Evolutionary conservation across 2,888 invertebrate species (phyloP).

Genomic region (Drosophila rubida): DNA sequence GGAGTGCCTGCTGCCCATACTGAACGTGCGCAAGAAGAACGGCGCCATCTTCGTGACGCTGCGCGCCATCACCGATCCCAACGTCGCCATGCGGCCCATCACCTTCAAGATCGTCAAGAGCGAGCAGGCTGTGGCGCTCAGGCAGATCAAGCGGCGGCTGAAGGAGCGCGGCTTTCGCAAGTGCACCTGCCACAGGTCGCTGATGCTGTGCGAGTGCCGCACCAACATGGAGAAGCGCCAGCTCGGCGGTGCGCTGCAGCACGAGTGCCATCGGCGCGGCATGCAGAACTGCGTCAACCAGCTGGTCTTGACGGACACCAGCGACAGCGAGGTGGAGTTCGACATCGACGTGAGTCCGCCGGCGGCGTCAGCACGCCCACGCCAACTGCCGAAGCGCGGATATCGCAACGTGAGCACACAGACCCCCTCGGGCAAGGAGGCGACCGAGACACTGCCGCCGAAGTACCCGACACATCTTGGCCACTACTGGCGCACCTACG

Average conservation of each 20-base stretch:
- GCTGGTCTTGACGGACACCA: conserved; percentile 81
- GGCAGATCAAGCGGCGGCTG: conserved; percentile 86
- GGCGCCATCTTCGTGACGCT: conserved; percentile 89
- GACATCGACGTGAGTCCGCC: conserved; percentile 90
- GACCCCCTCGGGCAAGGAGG: conserved; percentile 86
- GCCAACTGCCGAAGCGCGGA: conserved; percentile 83
- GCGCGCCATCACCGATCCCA: conserved; percentile 87
- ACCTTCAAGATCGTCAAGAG: conserved; percentile 89
- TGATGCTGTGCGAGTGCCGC: conserved; percentile 81
- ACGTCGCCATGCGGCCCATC: conserved; percentile 88
- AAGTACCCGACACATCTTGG: conserved; percentile 59
- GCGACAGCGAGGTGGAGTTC: conserved; percentile 87
- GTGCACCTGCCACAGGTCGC: conserved; percentile 86
- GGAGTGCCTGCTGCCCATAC: conserved; percentile 84
- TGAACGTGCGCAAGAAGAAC: conserved; percentile 88
- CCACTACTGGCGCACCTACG: conserved; percentile 72
- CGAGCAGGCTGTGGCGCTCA: conserved; percentile 85
- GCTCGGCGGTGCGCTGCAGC: conserved; percentile 85
- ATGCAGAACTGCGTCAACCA: conserved; percentile 69
- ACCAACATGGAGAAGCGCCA: conserved; percentile 83
- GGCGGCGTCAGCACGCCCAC: conserved; percentile 87
- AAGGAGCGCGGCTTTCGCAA: conserved; percentile 86
- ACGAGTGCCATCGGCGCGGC: conserved; percentile 82
- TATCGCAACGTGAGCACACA: conserved; percentile 87
- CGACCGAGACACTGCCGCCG: conserved; percentile 27